Percentiles rank a stretch among this genome's conserved stretches.
These are phyloP conservation scores for Diachrysia chrysitis DNA, from an alignment of 2,888 invertebrate species.

Conservation along the genomic window DNA sequence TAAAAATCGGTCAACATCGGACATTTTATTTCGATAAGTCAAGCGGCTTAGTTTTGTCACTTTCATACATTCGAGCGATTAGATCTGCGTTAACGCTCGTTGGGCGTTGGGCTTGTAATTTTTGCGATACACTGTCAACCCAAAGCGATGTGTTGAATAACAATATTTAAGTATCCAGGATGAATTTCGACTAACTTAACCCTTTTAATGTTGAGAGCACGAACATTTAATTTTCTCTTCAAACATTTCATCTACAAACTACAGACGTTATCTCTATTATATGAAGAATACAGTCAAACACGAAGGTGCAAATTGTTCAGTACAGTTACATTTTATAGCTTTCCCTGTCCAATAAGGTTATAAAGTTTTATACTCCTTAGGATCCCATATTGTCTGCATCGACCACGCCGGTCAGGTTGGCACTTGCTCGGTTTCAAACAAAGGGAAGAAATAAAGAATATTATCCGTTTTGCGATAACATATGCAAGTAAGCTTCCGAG, in stretches of 20 bases:
- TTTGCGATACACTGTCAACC: too few relatives aligned
- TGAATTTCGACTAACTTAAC: too few relatives aligned
- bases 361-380: constrained; percentile 74
- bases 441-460: constrained; percentile 29
- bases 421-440: constrained; percentile 61
- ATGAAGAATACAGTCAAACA: constrained; percentile 7
- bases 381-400: constrained; percentile 49
- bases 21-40: too few relatives aligned
- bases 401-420: constrained; percentile 57
- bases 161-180: too few relatives aligned
- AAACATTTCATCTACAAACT: background rate
- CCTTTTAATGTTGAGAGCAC: background rate
- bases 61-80: too few relatives aligned
- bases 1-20: too few relatives aligned
- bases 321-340: constrained; percentile 72
- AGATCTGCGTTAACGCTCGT: too few relatives aligned
- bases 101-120: too few relatives aligned
- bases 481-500: constrained; percentile 53
- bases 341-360: constrained; percentile 58
- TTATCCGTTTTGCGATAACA: constrained; percentile 17
- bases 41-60: too few relatives aligned
- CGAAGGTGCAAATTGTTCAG: constrained; percentile 55
- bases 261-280: constrained; percentile 12
- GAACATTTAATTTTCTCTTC: background rate
- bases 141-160: too few relatives aligned